These are phyloP conservation scores for Junonia oenone DNA, from an alignment of 2,888 invertebrate genomes.

Conservation along the genomic window DNA sequence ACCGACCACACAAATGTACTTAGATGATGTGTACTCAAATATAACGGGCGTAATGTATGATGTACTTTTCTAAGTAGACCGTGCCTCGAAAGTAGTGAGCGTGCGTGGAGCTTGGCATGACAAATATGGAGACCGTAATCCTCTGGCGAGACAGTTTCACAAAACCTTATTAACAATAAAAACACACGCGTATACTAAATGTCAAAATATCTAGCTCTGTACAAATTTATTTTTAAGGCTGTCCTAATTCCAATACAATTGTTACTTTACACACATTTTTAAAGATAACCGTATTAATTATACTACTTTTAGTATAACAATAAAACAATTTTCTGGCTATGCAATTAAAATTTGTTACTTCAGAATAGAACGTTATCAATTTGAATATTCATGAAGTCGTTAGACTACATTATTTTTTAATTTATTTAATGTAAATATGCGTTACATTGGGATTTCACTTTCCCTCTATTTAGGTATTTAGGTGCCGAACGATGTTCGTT, in stretches of 20 bases:
- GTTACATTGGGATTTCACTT: background rate
- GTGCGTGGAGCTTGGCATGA: slow-evolving; percentile 3
- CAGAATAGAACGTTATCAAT: background rate
- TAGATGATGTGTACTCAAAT: slow-evolving; percentile 12
- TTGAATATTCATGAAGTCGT: background rate
- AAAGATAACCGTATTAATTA: background rate
- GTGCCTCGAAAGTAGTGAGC: slow-evolving; percentile 9
- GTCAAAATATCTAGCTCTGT: background rate
- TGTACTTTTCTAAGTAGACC: slow-evolving; percentile 17
- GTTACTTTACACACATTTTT: background rate
- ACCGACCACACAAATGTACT: slow-evolving; percentile 6
- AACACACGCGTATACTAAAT: background rate
- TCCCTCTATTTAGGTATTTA: slow-evolving; percentile 6
- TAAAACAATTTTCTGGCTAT: background rate
- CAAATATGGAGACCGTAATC: slow-evolving; percentile 10
- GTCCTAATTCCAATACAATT: background rate
- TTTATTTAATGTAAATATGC: background rate
- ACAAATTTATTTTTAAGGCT: background rate
- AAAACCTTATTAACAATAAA: slow-evolving; percentile 1
- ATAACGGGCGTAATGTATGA: slow-evolving; percentile 13
- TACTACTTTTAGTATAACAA: background rate
- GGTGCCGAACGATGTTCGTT: slow-evolving; percentile 8
- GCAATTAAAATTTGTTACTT: background rate
- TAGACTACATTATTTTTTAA: background rate
- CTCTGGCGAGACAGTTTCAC: slow-evolving; percentile 1